Evolutionary conservation across 2,113 vertebrate genomes (phyloP).

Genomic region (Pygoscelis antarcticus): DNA sequence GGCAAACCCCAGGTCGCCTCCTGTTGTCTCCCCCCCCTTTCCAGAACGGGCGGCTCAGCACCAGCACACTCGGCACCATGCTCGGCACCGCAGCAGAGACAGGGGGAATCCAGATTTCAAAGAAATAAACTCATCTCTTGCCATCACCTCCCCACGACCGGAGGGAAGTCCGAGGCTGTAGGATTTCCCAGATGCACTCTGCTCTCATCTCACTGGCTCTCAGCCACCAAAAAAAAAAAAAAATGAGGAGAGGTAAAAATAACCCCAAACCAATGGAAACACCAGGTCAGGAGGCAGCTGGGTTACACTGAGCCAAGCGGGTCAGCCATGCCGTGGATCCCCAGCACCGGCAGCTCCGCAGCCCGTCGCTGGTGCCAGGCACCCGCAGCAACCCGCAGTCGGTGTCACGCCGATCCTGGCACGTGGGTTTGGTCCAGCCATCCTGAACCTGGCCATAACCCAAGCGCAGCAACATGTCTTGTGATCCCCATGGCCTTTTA

Average conservation of each 20-base stretch:
- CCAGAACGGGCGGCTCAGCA: not conserved
- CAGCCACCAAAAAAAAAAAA: not conserved
- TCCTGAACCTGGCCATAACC: not conserved
- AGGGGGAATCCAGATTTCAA: not conserved
- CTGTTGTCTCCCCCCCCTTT: rapidly evolving
- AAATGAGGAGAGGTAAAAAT: not conserved
- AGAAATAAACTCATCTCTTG: not conserved
- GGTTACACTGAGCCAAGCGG: rapidly evolving
- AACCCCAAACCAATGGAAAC: not conserved
- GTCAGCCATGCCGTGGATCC: rapidly evolving
- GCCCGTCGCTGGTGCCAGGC: rapidly evolving
- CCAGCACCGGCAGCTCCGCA: rapidly evolving
- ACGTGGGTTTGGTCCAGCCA: not conserved
- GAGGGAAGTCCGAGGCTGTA: not conserved
- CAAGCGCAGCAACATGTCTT: not conserved
- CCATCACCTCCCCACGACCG: rapidly evolving
- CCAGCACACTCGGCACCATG: not conserved
- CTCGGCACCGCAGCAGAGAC: not conserved
- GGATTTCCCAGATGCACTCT: not conserved
- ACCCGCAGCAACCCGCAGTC: rapidly evolving
- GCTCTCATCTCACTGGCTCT: rapidly evolving
- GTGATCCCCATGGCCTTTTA: not conserved
- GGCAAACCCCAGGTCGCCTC: not conserved
- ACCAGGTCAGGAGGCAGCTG: not conserved
- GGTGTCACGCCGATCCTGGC: rapidly evolving